Evolutionary conservation across 2,888 invertebrate genomes (phyloP).

Genomic region (Plemyria rubiginata): DNA sequence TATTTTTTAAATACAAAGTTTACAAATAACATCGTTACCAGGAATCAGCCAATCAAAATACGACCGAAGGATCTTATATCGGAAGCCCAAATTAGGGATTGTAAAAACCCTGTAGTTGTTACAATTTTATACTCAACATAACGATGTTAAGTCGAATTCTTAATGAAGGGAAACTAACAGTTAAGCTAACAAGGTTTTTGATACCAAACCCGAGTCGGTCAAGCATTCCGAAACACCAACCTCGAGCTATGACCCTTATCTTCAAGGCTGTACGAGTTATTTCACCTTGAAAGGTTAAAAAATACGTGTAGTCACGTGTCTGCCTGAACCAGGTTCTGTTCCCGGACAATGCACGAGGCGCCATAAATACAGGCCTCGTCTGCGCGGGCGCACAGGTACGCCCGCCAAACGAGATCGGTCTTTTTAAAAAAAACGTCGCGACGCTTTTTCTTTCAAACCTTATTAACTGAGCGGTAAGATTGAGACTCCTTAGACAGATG

Average conservation of each 20-base stretch:
- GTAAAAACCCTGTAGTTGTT: slow-evolving; percentile 34
- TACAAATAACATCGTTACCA: slow-evolving; percentile 8
- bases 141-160: slow-evolving; percentile 53
- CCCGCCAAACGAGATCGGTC: slow-evolving; percentile 82
- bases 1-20: neutral
- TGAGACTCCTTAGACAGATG: slow-evolving; percentile 47
- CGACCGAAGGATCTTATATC: slow-evolving; percentile 26
- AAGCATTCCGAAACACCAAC: slow-evolving; percentile 27
- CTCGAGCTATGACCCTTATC: slow-evolving; percentile 26
- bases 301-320: slow-evolving; percentile 39
- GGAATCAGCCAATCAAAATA: slow-evolving; percentile 16
- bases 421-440: slow-evolving; percentile 65
- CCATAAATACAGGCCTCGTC: slow-evolving; percentile 83
- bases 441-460: slow-evolving; percentile 47
- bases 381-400: slow-evolving; percentile 80
- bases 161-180: slow-evolving; percentile 76
- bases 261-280: slow-evolving; percentile 32
- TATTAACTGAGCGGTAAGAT: slow-evolving; percentile 47
- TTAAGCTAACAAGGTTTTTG: slow-evolving; percentile 80
- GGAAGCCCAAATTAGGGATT: slow-evolving; percentile 38
- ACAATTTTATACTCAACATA: slow-evolving; percentile 42
- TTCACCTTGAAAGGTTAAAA: slow-evolving; percentile 32
- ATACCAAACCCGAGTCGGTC: slow-evolving; percentile 45
- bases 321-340: slow-evolving; percentile 48
- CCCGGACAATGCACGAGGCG: slow-evolving; percentile 71